Base-by-base conservation (phyloP, 92 coral and sea anemone species). In the Zoanthus sociatus region DNA sequence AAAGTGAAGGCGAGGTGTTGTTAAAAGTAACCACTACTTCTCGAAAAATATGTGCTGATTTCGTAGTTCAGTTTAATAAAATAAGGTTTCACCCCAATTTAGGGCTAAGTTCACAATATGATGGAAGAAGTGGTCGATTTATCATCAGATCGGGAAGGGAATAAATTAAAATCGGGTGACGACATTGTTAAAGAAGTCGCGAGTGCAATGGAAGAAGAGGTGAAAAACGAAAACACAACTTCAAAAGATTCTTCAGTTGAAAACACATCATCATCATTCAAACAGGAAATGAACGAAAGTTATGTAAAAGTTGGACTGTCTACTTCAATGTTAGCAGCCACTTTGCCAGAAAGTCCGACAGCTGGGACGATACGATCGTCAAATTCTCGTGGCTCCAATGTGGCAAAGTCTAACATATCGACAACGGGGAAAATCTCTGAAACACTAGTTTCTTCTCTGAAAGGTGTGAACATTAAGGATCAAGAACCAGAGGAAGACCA, bases 381-480 rank as follows among this genome's bases (percentile, higher is more conserved):
- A 20, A 93, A 83, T 10, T 26, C 54, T 45, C 50, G 71, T 12
- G 48, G 37, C 31, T 56, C 92, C 4, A 21, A 11, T 3, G 67
- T 61, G 26, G 54, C 82, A 26, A 42, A 69, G 15, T 7, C 87
- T 26, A 75, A 50, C 47, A 84, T 54, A 14, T 72, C 90, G 30
- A 63, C 69, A 87, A 94, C 95, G 96, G 93, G 98, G 98, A 96
- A 94, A 66, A 46, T 66, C 6, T 81, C 74, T 42, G 76, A 76
- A 74, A 84, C 47, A 83, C 31, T 84, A 71, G 15, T 82, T 78
- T 44, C 84, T 81, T 31, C 84, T 89, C 66, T 84, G 89, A 17
- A 91, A 98, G 61, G 92, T 90, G 79, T 96, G 95, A 98, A 94
- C 95, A 74, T 96, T 95, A 98, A 95, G 92, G 89, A 95, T 93